Conservation (phyloP, 2,888 invertebrate genomes). For the Melinopterus prodromus region DNA sequence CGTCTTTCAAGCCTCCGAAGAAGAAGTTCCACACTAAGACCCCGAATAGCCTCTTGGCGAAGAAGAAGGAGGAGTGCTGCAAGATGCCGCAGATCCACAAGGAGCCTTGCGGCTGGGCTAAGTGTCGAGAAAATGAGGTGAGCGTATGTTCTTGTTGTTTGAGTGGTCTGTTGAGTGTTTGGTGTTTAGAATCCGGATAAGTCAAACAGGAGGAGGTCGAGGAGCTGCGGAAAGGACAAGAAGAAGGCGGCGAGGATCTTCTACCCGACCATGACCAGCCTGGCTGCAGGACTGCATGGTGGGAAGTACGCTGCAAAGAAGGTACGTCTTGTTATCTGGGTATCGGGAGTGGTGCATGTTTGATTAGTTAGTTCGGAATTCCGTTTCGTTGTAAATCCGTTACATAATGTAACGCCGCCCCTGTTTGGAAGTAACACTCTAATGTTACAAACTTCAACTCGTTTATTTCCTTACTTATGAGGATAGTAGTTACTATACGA, state of each 20-base stretch:
- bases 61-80: conserved; percentile 28
- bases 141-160: neutral
- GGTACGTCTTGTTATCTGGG: neutral
- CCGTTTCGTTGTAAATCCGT: too few species aligned
- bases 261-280: neutral
- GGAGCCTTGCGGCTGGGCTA: conserved; percentile 30
- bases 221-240: neutral
- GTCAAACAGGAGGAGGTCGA: conserved; percentile 21
- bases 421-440: too few species aligned
- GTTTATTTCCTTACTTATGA: too few species aligned
- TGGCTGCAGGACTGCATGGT: neutral
- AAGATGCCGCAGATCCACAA: conserved; percentile 16
- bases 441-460: too few species aligned
- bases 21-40: conserved; percentile 44
- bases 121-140: conserved; percentile 22
- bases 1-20: conserved; percentile 46
- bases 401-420: too few species aligned
- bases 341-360: neutral
- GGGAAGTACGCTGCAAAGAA: conserved; percentile 4
- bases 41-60: neutral
- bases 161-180: neutral
- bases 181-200: conserved; percentile 11
- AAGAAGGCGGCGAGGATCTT: conserved; percentile 6
- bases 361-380: too few species aligned
- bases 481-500: too few species aligned